Evolutionary conservation across 2,888 invertebrate species (phyloP), one percentile per base, ranked within the genome.

Genomic region (Polymixis flavicincta): DNA sequence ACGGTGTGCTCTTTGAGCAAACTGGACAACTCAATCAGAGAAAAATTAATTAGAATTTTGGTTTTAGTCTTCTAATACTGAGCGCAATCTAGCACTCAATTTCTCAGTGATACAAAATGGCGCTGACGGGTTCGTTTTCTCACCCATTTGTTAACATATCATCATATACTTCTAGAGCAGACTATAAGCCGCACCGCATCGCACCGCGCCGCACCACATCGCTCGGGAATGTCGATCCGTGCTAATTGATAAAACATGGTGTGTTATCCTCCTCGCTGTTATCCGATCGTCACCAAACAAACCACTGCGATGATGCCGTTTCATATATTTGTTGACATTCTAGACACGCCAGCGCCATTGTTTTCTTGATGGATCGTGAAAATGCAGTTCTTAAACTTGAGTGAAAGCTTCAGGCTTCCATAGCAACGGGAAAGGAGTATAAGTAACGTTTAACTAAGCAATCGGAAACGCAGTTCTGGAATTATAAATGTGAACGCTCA

Each of bases 241-340:
- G 37, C 19, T 28, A n/a, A 14, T 68, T 48, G 60, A 55, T 76
- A 68, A 76, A 60, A 67, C 66, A 37, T 32, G 50, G 48, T 37
- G 32, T 60, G 54, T 42, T 61, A 61, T 78, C 63, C 22, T 50
- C 22, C 9, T 1, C 11, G 22, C 50, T 63, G 55, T 57, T 45
- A 76, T 57, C 71, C 71, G 71, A 78, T 63, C 71, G 22, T 78
- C 4, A 42, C 22, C 55, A 71, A 78, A 78, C 78, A 71, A 76
- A 76, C 71, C 78, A 32, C 71, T 78, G 71, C 50, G 22, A 32
- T 45, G 65, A 76, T 61, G 74, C 52, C 17, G 17, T 74, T 32
- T 52, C 22, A 54, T 76, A 65, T 32, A 45, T 52, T 25, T 25
- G 45, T 65, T 32, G 42, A 75, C 64, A 76, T 45, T n/a, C n/a